Conservation (phyloP, 1,140 invertebrate species). For the Scaptomyza graminum region DNA sequence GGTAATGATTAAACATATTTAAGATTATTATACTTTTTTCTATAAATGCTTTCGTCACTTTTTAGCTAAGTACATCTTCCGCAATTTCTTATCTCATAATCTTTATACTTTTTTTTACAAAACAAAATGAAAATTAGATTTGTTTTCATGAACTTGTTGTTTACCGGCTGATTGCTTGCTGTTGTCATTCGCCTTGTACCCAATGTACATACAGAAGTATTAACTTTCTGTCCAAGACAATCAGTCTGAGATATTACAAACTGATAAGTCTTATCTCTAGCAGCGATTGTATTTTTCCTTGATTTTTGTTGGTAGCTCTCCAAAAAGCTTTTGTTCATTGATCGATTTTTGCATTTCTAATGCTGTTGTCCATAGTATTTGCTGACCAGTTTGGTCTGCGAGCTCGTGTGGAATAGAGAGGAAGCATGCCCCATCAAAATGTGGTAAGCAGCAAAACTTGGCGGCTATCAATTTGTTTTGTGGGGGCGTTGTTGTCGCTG, state of each 20-base stretch:
- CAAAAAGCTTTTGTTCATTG: not conserved
- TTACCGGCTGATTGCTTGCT: conserved; percentile 11
- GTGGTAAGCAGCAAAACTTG: conserved; percentile 19
- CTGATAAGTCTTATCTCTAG: conserved; percentile 36
- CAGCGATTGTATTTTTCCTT: conserved; percentile 2
- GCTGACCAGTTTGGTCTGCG: conserved; percentile 54
- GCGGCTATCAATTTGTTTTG: conserved; percentile 6
- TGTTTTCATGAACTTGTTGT: conserved; percentile 11
- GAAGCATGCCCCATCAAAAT: conserved; percentile 34
- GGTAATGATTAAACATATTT: too few species aligned
- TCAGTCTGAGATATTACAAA: conserved; percentile 20
- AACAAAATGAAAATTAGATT: conserved; percentile 4
- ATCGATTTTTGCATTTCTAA: not conserved
- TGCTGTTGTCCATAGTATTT: conserved; percentile 7
- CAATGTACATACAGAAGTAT: conserved; percentile 18
- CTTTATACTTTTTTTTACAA: too few species aligned
- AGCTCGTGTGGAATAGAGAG: conserved; percentile 41
- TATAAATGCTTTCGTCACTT: too few species aligned
- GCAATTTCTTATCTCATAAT: too few species aligned
- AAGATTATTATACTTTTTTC: too few species aligned
- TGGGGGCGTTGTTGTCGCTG: conserved; percentile 19
- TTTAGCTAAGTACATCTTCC: too few species aligned
- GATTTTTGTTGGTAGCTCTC: not conserved
- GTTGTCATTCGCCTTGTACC: conserved; percentile 32
- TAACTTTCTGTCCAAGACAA: conserved; percentile 9